Evolutionary conservation across 92 coral and sea anemone species (phyloP), one percentile per base, ranked within the genome.

Genomic region (Blastomussa wellsi): DNA sequence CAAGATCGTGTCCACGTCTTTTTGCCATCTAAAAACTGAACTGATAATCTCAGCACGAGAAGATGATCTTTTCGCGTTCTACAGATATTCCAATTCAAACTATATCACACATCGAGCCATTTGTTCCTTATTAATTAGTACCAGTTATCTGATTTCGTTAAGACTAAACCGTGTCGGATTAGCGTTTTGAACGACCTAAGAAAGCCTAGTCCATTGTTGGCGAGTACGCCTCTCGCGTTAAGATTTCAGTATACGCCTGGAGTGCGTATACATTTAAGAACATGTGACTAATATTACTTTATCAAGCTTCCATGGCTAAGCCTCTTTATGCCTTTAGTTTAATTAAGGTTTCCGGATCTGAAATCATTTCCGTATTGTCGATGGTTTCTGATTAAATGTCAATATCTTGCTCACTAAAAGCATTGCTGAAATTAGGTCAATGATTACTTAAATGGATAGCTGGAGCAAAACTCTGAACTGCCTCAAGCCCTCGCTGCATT

Each of bases 271-370:
- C 24, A 47, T 24, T 20, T 16, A 36, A 33, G 59, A 49, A 32
- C 79, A 48, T 13, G 79, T 48, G 22, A 35, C 29, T 17, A 78
- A 78, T 53, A 53, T 36, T 53, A 9, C n/a, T 29, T 75, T 75
- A 59, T 48, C 26, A 15, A 29, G 13, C 38, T 1, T 31, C 35
- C 35, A 5, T 48, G 20, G 32, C 33, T 42, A 31, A 51, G 19
- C 9, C 16, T 53, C 47, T 53, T 53, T 55, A 11, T 52, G 28
- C 22, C 69, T 36, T 9, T 24, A n/a, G 79, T 7, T 16, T 44
- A 75, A 75, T 75, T 74, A 53, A 53, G 59, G 19, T 36, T 36
- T 78, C 70, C 47, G 69, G 12, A 48, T 22, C 48, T 22, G 71
- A 32, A 5, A 35, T 29, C 66, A 33, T 36, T 78, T 78, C 49